Evolutionary conservation across 2,113 vertebrate species (phyloP), one percentile per base, ranked within the genome.

Genomic region (Dicaeum eximium): DNA sequence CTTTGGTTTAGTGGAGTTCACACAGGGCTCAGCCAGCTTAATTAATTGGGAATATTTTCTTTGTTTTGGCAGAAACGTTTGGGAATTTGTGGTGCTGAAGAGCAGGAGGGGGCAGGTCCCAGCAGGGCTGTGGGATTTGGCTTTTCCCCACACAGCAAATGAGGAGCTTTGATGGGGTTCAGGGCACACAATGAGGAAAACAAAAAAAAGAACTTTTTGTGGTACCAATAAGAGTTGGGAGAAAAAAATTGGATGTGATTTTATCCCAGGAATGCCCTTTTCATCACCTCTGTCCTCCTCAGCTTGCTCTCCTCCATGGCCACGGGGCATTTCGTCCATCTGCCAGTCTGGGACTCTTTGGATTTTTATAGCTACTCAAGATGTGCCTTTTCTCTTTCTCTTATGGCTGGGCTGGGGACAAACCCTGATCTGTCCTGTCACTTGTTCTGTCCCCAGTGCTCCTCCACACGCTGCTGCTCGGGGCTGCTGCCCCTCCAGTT

Each of bases 11-110:
- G 44, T 35, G 19, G 38, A 65, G 31, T 38, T 15, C 42, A 11
- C 1, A 0, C 45, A 86, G 38, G 25, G 22, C 18, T 67, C 44
- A 2, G 48, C 25, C 69, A 37, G 40, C 2, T 1, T 3, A 9
- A 9, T 37, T 51, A 54, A 91, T 2, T 21, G 1, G 22, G 72
- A 42, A 30, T 54, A 13, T 61, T 69, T 78, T 69, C 64, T 40
- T 5, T 42, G 5, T 25, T 47, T 75, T 67, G 86, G 62, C 51
- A 83, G 61, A 51, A 61, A 47, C 3, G 15, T 61, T 57, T 71
- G 61, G 85, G 45, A 72, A 27, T 6, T 66, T 40, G 58, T 2
- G 4, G 2, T 8, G 0, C 47, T n/a, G 69, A 23, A 11, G 48
- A 78, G 70, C 38, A 14, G 82, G 35, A 62, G 38, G 62, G 53